These are phyloP conservation scores for Campylomormyrus tamandua DNA, from an alignment of 2,113 vertebrate species.

Conservation along the genomic window DNA sequence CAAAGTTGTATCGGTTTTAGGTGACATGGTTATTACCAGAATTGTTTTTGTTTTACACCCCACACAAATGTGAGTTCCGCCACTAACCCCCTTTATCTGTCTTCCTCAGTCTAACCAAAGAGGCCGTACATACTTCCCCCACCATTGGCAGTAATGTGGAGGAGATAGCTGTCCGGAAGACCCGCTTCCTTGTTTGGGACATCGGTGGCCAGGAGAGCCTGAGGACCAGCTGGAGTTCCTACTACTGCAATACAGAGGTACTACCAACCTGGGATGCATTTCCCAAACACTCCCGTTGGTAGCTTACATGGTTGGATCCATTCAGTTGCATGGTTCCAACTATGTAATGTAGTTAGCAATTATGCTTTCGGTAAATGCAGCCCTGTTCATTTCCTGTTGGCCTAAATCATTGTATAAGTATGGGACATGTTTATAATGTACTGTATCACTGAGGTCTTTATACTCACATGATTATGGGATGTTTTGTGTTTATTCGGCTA, in stretches of 20 bases:
- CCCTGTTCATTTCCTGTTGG: neutral
- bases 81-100: neutral
- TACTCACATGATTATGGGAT: neutral
- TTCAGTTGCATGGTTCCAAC: neutral
- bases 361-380: neutral
- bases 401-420: neutral
- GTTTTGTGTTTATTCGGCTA: neutral
- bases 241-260: constrained; percentile 75
- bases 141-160: constrained; percentile 78
- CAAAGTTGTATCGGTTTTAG: neutral
- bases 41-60: neutral
- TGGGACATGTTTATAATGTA: neutral
- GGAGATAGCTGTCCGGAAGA: constrained; percentile 65
- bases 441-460: neutral
- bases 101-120: constrained; percentile 64
- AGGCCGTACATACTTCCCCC: constrained; percentile 70
- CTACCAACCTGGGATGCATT: neutral
- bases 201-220: constrained; percentile 72
- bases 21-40: neutral
- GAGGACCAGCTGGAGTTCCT: constrained; percentile 65
- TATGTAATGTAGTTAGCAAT: neutral
- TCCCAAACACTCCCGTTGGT: neutral
- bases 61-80: neutral
- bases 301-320: neutral
- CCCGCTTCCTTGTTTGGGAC: constrained; percentile 75